A percentile compares a stretch with the other conserved stretches of the same genome.
These are phyloP conservation scores for Aphidius colemani DNA, from an alignment of 2,888 invertebrate genomes.

Conservation along the genomic window DNA sequence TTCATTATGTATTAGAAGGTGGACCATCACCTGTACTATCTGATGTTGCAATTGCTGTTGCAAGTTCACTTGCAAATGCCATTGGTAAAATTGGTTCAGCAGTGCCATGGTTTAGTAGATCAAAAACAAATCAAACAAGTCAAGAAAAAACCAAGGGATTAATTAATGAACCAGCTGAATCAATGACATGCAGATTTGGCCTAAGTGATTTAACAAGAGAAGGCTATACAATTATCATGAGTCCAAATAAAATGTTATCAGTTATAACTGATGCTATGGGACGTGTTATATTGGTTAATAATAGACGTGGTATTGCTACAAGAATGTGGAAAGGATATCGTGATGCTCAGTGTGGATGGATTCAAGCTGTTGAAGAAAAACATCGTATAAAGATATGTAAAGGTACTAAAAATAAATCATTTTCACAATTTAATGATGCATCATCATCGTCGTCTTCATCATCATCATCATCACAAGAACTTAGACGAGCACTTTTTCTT, in stretches of 20 bases:
- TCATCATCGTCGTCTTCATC: too few species aligned
- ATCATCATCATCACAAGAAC: constrained; percentile 27
- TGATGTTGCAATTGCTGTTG: constrained; percentile 92
- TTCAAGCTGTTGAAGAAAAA: constrained; percentile 76
- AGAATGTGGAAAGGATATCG: constrained; percentile 95
- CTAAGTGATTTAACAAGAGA: constrained; percentile 79
- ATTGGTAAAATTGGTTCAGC: constrained; percentile 58
- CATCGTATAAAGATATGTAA: constrained; percentile 37
- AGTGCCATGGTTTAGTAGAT: constrained; percentile 65
- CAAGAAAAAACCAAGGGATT: constrained; percentile 49
- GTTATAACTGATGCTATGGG: constrained; percentile 86
- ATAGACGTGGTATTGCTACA: constrained; percentile 76
- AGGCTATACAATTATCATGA: constrained; percentile 75
- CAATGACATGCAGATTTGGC: constrained; percentile 79
- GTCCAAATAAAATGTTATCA: constrained; percentile 80
- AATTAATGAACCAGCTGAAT: constrained; percentile 66
- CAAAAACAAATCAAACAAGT: not conserved
- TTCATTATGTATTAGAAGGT: constrained; percentile 90
- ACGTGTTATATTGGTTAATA: constrained; percentile 85
- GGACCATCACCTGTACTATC: constrained; percentile 79
- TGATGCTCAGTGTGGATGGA: constrained; percentile 93
- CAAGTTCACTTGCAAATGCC: constrained; percentile 81
- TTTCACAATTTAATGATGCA: constrained; percentile 42
- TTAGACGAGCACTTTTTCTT: constrained; percentile 77
- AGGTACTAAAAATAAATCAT: constrained; percentile 21